These are phyloP conservation scores for Alloplasta piceator DNA, from an alignment of 2,888 invertebrate genomes.

Conservation along the genomic window DNA sequence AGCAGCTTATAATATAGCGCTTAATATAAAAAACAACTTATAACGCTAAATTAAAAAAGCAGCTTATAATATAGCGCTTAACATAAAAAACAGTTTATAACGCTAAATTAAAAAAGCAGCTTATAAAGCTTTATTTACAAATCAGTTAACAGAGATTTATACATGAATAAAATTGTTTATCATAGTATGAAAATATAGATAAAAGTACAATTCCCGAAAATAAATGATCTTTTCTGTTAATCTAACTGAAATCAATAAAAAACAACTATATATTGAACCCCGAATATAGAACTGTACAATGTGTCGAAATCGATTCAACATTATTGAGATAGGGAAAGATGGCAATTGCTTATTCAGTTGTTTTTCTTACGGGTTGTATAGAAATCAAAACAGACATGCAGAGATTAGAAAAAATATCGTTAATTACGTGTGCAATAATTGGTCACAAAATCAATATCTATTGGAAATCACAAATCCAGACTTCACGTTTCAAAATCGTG, in stretches of 20 bases:
- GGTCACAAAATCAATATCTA: neutral
- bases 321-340: neutral
- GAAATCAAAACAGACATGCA: neutral
- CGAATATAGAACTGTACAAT: neutral
- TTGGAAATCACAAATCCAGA: slow-evolving; percentile 1
- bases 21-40: neutral
- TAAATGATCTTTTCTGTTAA: neutral
- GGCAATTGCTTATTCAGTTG: slow-evolving; percentile 1
- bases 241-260: neutral
- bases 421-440: neutral
- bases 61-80: neutral
- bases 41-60: neutral
- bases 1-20: no score
- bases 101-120: neutral
- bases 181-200: neutral
- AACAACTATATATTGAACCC: neutral
- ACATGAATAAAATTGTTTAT: neutral
- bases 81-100: neutral
- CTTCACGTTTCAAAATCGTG: neutral
- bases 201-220: neutral
- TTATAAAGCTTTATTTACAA: neutral
- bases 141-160: neutral
- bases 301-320: neutral
- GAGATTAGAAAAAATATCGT: neutral
- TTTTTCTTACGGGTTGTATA: neutral